Evolutionary conservation across 2,797 vertebrate species (phyloP).

Genomic region (Tinamus major): DNA sequence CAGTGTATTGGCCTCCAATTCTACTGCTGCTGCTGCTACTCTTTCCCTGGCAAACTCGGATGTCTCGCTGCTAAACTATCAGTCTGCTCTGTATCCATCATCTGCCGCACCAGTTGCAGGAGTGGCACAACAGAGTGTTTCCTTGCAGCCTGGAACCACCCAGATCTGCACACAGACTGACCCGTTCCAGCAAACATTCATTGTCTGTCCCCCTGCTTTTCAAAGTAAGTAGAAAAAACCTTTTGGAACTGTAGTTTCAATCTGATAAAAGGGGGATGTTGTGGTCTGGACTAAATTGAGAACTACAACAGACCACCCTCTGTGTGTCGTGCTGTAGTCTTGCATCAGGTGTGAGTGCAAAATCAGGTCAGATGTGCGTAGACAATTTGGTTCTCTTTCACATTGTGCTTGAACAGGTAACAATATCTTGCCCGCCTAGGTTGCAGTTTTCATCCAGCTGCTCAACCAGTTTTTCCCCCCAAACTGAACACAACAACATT

Average conservation of each 20-base stretch:
- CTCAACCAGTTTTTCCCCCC: conserved; percentile 56
- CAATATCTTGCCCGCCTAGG: conserved; percentile 17
- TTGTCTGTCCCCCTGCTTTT: conserved; percentile 96
- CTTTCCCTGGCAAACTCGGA: conserved; percentile 93
- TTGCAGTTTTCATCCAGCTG: conserved; percentile 2
- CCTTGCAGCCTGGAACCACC: conserved; percentile 91
- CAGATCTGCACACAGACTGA: conserved; percentile 95
- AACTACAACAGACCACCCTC: not conserved
- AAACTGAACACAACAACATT: conserved; percentile 35
- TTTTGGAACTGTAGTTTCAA: not conserved
- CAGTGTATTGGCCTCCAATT: conserved; percentile 86
- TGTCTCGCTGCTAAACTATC: conserved; percentile 94
- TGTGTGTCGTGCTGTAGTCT: not conserved
- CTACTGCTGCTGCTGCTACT: conserved; percentile 92
- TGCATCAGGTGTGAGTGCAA: not conserved
- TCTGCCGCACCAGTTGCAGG: conserved; percentile 95
- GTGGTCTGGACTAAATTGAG: not conserved
- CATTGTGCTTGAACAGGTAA: conserved; percentile 45
- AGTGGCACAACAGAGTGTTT: conserved; percentile 92
- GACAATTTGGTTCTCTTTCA: conserved; percentile 10
- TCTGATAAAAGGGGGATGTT: not conserved
- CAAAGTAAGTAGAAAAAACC: conserved; percentile 84
- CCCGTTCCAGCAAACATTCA: conserved; percentile 97
- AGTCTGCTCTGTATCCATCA: conserved; percentile 94
- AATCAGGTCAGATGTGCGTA: conserved; percentile 9